Evolutionary conservation across 64 coral and sea anemone genomes (phyloP).

Genomic region (Actinia equina): DNA sequence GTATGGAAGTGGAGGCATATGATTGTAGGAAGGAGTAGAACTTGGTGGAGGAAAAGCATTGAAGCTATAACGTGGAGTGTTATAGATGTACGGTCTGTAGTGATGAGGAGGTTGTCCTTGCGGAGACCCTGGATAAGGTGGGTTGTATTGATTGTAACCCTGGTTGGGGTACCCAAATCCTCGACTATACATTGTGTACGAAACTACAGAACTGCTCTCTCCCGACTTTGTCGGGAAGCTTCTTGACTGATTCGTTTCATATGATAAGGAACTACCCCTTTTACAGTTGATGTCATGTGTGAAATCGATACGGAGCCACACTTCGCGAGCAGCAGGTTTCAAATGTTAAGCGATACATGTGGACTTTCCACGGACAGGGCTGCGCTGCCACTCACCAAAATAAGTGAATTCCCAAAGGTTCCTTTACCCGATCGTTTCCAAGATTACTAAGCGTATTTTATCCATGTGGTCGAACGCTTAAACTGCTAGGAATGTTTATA

Average conservation of each 20-base stretch:
- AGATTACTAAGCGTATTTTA: not conserved
- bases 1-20: slow-evolving; percentile 42
- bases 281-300: slow-evolving; percentile 38
- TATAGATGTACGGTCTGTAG: slow-evolving; percentile 60
- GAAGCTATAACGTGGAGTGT: slow-evolving; percentile 31
- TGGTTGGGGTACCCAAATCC: slow-evolving; percentile 40
- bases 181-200: slow-evolving; percentile 35
- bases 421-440: not conserved
- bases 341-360: slow-evolving; percentile 48
- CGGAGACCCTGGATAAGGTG: slow-evolving; percentile 30
- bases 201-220: not conserved
- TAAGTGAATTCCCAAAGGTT: slow-evolving; percentile 56
- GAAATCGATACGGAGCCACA: slow-evolving; percentile 47
- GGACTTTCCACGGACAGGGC: slow-evolving; percentile 8
- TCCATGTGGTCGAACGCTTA: not conserved
- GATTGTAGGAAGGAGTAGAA: slow-evolving; percentile 48
- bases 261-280: slow-evolving; percentile 34
- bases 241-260: slow-evolving; percentile 30
- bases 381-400: not conserved
- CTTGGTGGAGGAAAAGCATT: slow-evolving; percentile 44
- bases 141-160: slow-evolving; percentile 39
- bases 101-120: slow-evolving; percentile 50
- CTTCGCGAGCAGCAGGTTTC: not conserved
- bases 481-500: not conserved
- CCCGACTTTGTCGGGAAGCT: not conserved